Evolutionary conservation across 1,140 invertebrate species (phyloP).

Genomic region (Nephila pilipes): DNA sequence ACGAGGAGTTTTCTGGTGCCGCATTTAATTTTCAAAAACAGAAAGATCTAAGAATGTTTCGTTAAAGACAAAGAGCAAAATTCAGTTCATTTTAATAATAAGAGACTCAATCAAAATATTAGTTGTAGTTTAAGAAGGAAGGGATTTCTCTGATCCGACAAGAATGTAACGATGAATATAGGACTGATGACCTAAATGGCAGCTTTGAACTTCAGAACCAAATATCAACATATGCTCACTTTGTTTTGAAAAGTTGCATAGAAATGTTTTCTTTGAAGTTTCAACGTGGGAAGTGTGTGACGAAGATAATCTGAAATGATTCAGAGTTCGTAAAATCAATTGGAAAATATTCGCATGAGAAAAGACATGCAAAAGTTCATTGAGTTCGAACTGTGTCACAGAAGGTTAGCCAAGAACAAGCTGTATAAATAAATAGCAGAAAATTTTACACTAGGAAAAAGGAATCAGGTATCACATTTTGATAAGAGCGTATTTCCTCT

Average conservation of each 20-base stretch:
- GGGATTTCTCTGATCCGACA: not conserved
- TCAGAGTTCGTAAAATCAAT: not conserved
- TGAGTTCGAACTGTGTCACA: constrained; percentile 13
- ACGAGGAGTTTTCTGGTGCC: not conserved
- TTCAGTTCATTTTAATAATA: not conserved
- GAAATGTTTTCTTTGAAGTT: not conserved
- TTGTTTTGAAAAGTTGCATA: not conserved
- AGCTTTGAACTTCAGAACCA: not conserved
- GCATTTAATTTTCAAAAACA: too few relatives aligned
- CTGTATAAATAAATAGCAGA: not conserved
- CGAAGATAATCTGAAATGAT: not conserved
- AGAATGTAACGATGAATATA: not conserved
- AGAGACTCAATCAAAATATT: not conserved
- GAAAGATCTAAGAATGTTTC: too few relatives aligned
- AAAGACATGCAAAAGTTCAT: not conserved
- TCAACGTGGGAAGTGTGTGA: not conserved
- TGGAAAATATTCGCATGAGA: not conserved
- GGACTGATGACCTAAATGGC: not conserved
- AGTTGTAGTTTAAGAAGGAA: not conserved
- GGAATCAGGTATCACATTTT: not conserved
- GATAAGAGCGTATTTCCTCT: constrained; percentile 2
- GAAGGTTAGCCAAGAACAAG: not conserved
- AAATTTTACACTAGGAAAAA: not conserved
- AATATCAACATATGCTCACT: not conserved
- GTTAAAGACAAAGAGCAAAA: not conserved